Percentiles rank a stretch among this genome's conserved stretches.
These are phyloP conservation scores for Campoplex nolae DNA, from an alignment of 2,888 invertebrate genomes.

Conservation along the genomic window DNA sequence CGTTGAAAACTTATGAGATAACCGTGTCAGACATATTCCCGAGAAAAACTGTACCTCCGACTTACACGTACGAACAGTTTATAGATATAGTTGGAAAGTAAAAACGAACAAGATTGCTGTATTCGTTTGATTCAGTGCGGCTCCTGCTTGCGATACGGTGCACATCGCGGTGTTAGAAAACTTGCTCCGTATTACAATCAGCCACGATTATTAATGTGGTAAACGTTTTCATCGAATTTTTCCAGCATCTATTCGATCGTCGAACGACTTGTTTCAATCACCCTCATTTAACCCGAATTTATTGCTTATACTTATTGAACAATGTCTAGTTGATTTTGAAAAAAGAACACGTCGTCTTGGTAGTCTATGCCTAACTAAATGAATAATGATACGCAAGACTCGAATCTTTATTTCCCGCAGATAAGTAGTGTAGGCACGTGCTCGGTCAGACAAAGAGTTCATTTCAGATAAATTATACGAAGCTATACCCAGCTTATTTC, in stretches of 20 bases:
- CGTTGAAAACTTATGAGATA: slow-evolving; percentile 64
- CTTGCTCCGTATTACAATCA: slow-evolving; percentile 15
- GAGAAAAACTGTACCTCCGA: slow-evolving; percentile 48
- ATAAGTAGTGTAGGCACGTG: slow-evolving; percentile 54
- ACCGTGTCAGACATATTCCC: slow-evolving; percentile 65
- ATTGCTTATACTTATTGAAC: slow-evolving; percentile 16
- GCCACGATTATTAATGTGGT: slow-evolving; percentile 42
- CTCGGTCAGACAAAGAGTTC: slow-evolving; percentile 52
- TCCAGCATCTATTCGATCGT: not conserved
- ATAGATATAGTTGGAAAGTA: slow-evolving; percentile 33
- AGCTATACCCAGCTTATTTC: not conserved
- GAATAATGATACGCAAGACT: slow-evolving; percentile 43
- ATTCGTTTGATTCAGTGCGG: slow-evolving; percentile 57
- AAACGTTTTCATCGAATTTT: slow-evolving; percentile 27
- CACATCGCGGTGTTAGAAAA: slow-evolving; percentile 18
- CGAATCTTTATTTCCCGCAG: slow-evolving; percentile 23
- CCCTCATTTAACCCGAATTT: slow-evolving; percentile 1
- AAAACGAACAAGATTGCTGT: slow-evolving; percentile 53
- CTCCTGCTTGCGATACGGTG: slow-evolving; percentile 32
- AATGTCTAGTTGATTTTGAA: slow-evolving; percentile 31
- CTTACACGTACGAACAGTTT: slow-evolving; percentile 54
- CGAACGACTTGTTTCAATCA: not conserved
- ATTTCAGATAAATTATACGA: slow-evolving; percentile 47
- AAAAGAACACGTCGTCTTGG: slow-evolving; percentile 37
- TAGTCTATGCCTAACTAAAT: slow-evolving; percentile 42